These are phyloP conservation scores for Polydesmus complanatus DNA, from an alignment of 2,888 invertebrate species.

Conservation along the genomic window DNA sequence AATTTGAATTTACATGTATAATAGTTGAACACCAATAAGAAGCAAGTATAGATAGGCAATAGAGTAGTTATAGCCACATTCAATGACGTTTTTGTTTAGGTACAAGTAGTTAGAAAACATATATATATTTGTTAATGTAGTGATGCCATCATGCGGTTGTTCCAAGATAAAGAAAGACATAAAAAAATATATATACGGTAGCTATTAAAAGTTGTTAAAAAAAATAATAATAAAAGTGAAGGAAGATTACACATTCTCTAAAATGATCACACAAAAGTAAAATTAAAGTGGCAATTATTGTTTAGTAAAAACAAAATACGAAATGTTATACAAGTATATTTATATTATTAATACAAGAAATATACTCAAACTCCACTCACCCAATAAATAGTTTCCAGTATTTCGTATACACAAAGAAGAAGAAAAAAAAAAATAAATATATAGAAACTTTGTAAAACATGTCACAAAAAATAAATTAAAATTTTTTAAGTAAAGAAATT, in stretches of 20 bases:
- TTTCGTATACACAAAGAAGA: slow-evolving; percentile 7
- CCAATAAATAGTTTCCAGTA: slow-evolving; percentile 9
- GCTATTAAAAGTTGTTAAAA: too few relatives aligned
- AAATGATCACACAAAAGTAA: not conserved
- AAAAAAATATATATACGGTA: too few relatives aligned
- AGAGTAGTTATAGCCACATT: not conserved
- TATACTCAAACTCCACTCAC: slow-evolving; percentile 9
- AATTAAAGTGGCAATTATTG: not conserved
- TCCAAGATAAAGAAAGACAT: slow-evolving; percentile 4
- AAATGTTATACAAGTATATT: too few relatives aligned
- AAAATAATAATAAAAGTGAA: not conserved
- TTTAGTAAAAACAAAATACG: too few relatives aligned
- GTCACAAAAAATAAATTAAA: not conserved
- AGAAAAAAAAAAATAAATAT: slow-evolving; percentile 2
- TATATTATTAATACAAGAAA: too few relatives aligned
- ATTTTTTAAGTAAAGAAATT: not conserved
- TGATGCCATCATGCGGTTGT: slow-evolving; percentile 15
- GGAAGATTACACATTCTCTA: too few relatives aligned
- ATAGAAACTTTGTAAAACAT: not conserved
- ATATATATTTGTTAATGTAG: not conserved
- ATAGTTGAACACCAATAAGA: not conserved
- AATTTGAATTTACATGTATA: too few relatives aligned
- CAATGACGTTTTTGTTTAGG: not conserved
- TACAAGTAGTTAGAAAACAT: not conserved
- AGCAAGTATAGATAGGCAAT: not conserved